Evolutionary conservation across 2,888 invertebrate species (phyloP), one percentile per base, ranked within the genome.

Genomic region (Agrotis clavis): DNA sequence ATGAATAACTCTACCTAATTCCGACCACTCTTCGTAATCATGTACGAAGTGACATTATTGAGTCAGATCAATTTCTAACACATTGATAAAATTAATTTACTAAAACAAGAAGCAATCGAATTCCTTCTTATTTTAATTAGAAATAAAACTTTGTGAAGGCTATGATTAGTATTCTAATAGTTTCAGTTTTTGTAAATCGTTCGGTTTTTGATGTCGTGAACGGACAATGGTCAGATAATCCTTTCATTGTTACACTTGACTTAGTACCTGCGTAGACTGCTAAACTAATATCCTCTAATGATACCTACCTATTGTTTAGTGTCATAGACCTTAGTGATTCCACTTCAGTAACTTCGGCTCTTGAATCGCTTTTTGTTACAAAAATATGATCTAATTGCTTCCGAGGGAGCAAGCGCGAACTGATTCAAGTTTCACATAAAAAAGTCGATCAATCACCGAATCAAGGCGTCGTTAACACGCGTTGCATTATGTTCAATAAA

Each of bases 361-460:
- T 68, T 76, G 68, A 63, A 68, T 69, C 59, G 53, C 74, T 76
- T 82, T 82, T 83, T 73, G 59, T 82, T 82, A 83, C 67, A 82
- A 86, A 82, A 79, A 85, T 84, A 85, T 87, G 87, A 86, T 64
- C 73, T 77, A 90, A 91, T 91, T 90, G 92, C 94, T 92, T 92
- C 92, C 90, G 91, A 92, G 90, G 90, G 86, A 92, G 93, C 91
- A 90, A 88, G 89, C 91, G 91, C 89, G 88, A 91, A 91, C 90
- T 90, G 89, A 90, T 91, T 93, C 86, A 89, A 84, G 82, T 90
- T 91, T 92, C 81, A 85, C 78, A 91, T 86, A 89, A 92, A 93
- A 94, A 95, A 92, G 86, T 89, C 93, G 88, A 95, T 96, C 93
- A 95, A 95, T 95, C 95, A 95, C 92, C 92, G 85, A 94, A 94